These are phyloP conservation scores for Mungos mungo DNA, from an alignment of 2,113 vertebrate genomes.

Conservation along the genomic window DNA sequence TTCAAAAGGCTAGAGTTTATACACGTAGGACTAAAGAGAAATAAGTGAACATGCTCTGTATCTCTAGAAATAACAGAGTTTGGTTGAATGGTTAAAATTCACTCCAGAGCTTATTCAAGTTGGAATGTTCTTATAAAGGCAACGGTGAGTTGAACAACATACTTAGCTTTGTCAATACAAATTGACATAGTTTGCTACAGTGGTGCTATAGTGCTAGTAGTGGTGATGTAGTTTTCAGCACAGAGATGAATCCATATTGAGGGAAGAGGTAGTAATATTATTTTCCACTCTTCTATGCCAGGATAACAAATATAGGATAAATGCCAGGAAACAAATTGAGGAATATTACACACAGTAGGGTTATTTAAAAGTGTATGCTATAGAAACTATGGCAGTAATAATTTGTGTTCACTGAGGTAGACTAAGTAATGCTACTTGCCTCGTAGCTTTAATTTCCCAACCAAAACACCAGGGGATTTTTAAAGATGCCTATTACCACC, in stretches of 20 bases:
- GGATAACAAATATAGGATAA: not conserved
- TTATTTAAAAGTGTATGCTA: not conserved
- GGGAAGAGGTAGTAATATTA: not conserved
- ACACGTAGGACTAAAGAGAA: not conserved
- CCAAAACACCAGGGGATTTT: not conserved
- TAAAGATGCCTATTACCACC: accelerated
- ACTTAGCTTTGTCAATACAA: not conserved
- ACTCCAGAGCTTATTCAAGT: not conserved
- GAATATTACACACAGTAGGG: not conserved
- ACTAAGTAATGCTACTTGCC: not conserved
- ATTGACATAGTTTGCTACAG: not conserved
- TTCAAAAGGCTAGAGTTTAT: not conserved
- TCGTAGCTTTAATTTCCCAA: slow-evolving; percentile 2
- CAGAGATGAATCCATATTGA: not conserved
- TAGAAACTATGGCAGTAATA: not conserved
- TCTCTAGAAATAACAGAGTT: not conserved
- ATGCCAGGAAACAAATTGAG: not conserved
- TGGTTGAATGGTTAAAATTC: not conserved
- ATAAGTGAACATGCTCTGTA: not conserved
- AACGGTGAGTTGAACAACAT: not conserved
- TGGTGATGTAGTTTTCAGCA: not conserved
- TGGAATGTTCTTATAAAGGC: not conserved
- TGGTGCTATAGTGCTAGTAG: not conserved
- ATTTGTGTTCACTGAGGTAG: not conserved
- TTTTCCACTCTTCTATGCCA: not conserved